Evolutionary conservation across 2,888 invertebrate species (phyloP).

Genomic region (Hyles lineata): DNA sequence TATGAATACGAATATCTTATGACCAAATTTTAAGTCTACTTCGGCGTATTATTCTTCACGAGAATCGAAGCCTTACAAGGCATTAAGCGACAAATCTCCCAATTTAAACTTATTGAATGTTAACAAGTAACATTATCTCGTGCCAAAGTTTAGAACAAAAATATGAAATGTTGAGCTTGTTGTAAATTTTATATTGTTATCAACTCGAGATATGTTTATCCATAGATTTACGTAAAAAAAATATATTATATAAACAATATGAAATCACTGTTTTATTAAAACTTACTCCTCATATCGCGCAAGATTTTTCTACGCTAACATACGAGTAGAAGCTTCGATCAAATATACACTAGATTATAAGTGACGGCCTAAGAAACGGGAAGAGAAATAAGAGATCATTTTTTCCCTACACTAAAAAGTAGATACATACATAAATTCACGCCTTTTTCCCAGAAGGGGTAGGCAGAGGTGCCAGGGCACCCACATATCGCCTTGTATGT

Average conservation of each 20-base stretch:
- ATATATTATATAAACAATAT: neutral
- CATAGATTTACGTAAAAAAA: neutral
- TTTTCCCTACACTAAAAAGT: too few species aligned
- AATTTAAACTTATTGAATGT: slow-evolving; percentile 21
- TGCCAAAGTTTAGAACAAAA: neutral
- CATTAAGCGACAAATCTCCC: slow-evolving; percentile 7
- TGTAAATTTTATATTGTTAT: slow-evolving; percentile 23
- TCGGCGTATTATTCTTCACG: neutral
- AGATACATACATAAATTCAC: too few species aligned
- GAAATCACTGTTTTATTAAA: neutral
- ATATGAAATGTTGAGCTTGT: slow-evolving; percentile 11
- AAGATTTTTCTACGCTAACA: too few species aligned
- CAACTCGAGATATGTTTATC: neutral
- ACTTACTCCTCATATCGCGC: neutral
- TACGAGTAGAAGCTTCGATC: too few species aligned
- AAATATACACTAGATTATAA: too few species aligned
- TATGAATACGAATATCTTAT: too few species aligned
- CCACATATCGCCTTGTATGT: too few species aligned
- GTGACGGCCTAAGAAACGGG: too few species aligned
- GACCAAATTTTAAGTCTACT: neutral
- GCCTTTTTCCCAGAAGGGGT: too few species aligned
- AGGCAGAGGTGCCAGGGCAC: too few species aligned
- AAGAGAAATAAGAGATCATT: too few species aligned
- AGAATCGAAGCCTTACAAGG: neutral
- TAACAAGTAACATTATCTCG: slow-evolving; percentile 7